Conservation (phyloP, 1,140 invertebrate species). For the Chironomus tepperi region DNA sequence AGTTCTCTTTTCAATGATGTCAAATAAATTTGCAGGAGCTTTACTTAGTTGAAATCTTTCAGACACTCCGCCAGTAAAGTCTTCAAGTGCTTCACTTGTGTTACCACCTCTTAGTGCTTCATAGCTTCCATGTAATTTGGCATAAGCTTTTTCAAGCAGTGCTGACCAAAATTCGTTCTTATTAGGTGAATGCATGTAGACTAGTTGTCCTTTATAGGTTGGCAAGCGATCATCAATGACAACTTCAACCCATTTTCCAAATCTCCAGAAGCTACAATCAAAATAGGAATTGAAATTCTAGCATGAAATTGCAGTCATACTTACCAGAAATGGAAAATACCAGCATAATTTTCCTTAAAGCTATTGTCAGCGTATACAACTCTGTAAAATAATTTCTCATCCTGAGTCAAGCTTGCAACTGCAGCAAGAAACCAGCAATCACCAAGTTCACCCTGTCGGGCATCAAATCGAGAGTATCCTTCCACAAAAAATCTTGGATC, state of each 20-base stretch:
- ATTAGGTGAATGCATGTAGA: conserved; percentile 90
- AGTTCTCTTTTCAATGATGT: conserved; percentile 83
- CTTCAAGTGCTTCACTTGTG: conserved; percentile 97
- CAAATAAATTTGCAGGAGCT: conserved; percentile 80
- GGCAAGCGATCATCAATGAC: conserved; percentile 93
- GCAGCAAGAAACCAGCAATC: conserved; percentile 97
- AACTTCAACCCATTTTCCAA: conserved; percentile 85
- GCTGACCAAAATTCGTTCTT: conserved; percentile 96
- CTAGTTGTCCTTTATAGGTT: conserved; percentile 76
- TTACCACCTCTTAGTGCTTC: conserved; percentile 95
- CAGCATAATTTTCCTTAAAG: conserved; percentile 86
- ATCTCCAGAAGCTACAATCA: conserved; percentile 83
- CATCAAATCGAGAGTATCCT: conserved; percentile 92
- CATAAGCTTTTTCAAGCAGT: conserved; percentile 95
- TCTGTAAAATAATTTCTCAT: conserved; percentile 79
- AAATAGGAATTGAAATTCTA: not conserved
- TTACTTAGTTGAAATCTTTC: conserved; percentile 89
- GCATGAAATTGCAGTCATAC: conserved; percentile 24
- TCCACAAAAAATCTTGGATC: conserved; percentile 88
- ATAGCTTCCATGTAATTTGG: conserved; percentile 94
- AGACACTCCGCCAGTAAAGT: conserved; percentile 95
- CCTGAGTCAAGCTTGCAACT: conserved; percentile 86
- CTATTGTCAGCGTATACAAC: conserved; percentile 92
- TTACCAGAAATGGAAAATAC: conserved; percentile 87
- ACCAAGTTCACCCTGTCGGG: conserved; percentile 93